These are phyloP conservation scores for Nemurella pictetii DNA, from an alignment of 2,888 invertebrate genomes.

Conservation along the genomic window DNA sequence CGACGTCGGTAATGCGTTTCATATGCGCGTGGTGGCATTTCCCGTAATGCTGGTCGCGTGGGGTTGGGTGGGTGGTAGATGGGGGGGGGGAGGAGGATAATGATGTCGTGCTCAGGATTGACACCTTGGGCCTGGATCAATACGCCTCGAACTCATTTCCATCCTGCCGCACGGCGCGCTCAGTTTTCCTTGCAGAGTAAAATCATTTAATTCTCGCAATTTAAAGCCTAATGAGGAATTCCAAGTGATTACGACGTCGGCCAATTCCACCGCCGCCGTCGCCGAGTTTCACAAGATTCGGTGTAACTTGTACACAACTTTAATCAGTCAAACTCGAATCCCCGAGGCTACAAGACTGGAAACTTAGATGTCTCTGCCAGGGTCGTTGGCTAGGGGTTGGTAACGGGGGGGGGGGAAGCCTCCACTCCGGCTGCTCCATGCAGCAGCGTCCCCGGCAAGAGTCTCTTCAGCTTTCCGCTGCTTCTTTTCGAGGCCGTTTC, in stretches of 20 bases:
- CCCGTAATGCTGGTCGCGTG: too few species aligned
- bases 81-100: too few species aligned
- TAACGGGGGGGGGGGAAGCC: not conserved
- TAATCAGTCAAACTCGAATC: conserved; percentile 24
- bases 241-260: conserved; percentile 11
- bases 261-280: not conserved
- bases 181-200: not conserved
- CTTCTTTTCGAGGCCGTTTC: not conserved
- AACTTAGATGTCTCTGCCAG: conserved; percentile 1
- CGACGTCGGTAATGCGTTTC: too few species aligned
- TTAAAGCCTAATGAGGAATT: conserved; percentile 14
- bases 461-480: conserved; percentile 2
- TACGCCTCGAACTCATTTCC: not conserved
- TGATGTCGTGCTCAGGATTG: not conserved
- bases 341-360: conserved; percentile 23
- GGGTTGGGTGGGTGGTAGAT: too few species aligned
- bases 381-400: not conserved
- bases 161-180: not conserved
- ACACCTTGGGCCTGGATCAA: not conserved
- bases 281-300: not conserved
- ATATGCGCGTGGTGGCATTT: too few species aligned
- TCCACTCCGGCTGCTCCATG: not conserved
- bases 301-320: conserved; percentile 19
- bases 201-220: conserved; percentile 21
- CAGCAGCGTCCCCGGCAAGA: not conserved